These are phyloP conservation scores for Hydrolagus affinis DNA, from an alignment of 2,113 vertebrate species.

Conservation along the genomic window DNA sequence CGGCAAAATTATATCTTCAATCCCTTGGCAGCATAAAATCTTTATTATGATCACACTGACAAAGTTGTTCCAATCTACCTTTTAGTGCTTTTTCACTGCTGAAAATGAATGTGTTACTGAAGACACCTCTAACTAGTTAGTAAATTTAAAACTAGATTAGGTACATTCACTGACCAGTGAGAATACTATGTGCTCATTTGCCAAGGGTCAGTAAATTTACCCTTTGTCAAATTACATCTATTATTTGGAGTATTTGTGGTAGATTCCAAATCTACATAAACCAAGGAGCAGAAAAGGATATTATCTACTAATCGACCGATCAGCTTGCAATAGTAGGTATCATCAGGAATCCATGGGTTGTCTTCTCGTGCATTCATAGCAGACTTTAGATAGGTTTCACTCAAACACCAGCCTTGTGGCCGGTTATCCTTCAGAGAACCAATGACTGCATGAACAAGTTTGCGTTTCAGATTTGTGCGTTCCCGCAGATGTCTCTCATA, in stretches of 20 bases:
- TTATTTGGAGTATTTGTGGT: background rate
- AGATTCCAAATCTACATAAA: background rate
- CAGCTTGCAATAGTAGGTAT: slow-evolving; percentile 93
- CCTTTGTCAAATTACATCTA: background rate
- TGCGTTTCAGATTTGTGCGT: slow-evolving; percentile 84
- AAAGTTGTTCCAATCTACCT: no score
- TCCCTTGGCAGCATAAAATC: no score
- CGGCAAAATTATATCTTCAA: no score
- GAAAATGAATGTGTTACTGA: no score
- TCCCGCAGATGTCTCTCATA: slow-evolving; percentile 87
- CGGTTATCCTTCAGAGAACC: slow-evolving; percentile 94
- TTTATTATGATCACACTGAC: no score
- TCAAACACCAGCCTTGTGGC: slow-evolving; percentile 87
- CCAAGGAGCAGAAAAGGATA: slow-evolving; percentile 70
- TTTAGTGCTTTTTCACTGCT: no score
- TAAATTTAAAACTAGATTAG: no score
- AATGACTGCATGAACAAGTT: slow-evolving; percentile 94
- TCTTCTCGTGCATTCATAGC: slow-evolving; percentile 92
- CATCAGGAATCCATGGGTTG: slow-evolving; percentile 88
- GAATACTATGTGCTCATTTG: no score
- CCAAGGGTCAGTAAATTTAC: background rate
- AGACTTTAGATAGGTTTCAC: slow-evolving; percentile 86
- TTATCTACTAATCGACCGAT: slow-evolving; percentile 95
- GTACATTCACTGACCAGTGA: no score
- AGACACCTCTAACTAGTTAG: no score